A percentile compares a stretch with the other conserved stretches of the same genome.
phyloP scores from a whole-genome alignment of 2,797 vertebrate species.

The Heterohyrax brucei region DNA sequence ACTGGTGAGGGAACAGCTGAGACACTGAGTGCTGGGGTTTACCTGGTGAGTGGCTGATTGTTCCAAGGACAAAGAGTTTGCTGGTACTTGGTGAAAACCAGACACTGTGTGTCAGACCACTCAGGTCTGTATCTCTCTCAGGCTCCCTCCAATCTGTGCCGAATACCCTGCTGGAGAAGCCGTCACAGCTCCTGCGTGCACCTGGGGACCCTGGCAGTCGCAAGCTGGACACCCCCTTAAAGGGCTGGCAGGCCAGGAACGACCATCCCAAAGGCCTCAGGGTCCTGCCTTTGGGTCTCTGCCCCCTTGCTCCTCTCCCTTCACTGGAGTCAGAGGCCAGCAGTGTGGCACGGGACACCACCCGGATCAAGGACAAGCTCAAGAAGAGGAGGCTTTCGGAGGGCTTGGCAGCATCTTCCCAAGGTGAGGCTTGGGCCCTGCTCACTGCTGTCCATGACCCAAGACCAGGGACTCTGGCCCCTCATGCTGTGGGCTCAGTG shows the following conservation, averaged over 20 bases:
- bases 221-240: neutral
- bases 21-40: neutral
- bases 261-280: neutral
- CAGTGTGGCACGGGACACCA: slow-evolving; percentile 79
- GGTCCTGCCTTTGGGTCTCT: neutral
- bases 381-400: slow-evolving; percentile 87
- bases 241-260: slow-evolving; percentile 56
- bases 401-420: slow-evolving; percentile 63
- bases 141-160: slow-evolving; percentile 79
- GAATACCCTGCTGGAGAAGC: slow-evolving; percentile 56
- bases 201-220: neutral
- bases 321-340: slow-evolving; percentile 76
- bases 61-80: neutral
- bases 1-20: fast-evolving
- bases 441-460: fast-evolving
- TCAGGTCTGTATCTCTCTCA: slow-evolving; percentile 62
- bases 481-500: neutral
- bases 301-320: neutral
- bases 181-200: neutral
- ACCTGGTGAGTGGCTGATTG: too few relatives aligned
- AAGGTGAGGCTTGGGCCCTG: slow-evolving; percentile 76
- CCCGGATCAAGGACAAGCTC: slow-evolving; percentile 87
- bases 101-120: neutral
- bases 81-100: neutral
- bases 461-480: neutral